Percentiles rank a stretch among this genome's conserved stretches.
Evolutionary conservation across 2,113 vertebrate species (phyloP).

Genomic region (Theropithecus gelada): DNA sequence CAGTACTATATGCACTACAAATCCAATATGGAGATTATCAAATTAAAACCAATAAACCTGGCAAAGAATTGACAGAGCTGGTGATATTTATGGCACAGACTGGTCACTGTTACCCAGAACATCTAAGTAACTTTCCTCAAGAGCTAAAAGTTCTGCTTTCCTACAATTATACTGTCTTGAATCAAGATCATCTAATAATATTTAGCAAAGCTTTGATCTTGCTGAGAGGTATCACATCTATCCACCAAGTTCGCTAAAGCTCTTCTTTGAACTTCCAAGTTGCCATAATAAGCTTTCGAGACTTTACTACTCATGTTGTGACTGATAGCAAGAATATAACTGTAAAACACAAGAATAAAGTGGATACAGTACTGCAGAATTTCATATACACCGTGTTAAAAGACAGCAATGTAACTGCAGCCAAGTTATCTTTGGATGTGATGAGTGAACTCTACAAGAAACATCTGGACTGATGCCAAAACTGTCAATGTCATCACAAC

Average conservation of each 20-base stretch:
- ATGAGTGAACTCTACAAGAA: conserved; percentile 92
- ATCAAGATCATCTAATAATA: conserved; percentile 88
- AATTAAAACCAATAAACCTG: conserved; percentile 91
- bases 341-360: conserved; percentile 92
- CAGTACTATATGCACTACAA: conserved; percentile 90
- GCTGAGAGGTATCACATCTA: conserved; percentile 88
- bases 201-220: conserved; percentile 92
- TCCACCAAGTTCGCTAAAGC: conserved; percentile 87
- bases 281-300: conserved; percentile 91
- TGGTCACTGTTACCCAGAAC: conserved; percentile 92
- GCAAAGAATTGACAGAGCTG: conserved; percentile 89
- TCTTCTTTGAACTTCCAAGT: conserved; percentile 92
- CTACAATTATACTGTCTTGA: conserved; percentile 88
- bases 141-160: conserved; percentile 92
- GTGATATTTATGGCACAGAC: conserved; percentile 93
- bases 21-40: conserved; percentile 92
- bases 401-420: conserved; percentile 90
- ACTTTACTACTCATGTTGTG: conserved; percentile 90
- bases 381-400: conserved; percentile 93
- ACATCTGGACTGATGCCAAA: conserved; percentile 92
- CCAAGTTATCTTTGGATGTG: conserved; percentile 92
- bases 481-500: conserved; percentile 92
- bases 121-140: conserved; percentile 91
- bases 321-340: conserved; percentile 92
- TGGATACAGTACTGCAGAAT: conserved; percentile 91